These are phyloP conservation scores for Ctenicera cuprea DNA, from an alignment of 2,888 invertebrate genomes.

Conservation along the genomic window DNA sequence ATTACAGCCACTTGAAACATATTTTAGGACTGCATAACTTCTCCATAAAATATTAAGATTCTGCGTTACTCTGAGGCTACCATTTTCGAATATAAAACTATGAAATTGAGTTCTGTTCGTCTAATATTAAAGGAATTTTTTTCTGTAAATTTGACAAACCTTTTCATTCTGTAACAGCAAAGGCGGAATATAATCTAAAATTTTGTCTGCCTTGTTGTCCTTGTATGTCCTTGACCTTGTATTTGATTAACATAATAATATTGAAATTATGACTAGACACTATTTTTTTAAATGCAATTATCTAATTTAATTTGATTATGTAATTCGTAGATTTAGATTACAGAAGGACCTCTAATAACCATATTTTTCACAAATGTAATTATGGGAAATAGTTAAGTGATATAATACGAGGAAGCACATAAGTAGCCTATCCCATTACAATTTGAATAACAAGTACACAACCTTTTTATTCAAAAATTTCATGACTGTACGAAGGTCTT, in stretches of 20 bases:
- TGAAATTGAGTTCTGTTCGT: too few species aligned
- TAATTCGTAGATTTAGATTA: constrained; percentile 1
- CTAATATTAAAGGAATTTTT: too few species aligned
- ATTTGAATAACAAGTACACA: constrained; percentile 12
- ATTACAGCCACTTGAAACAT: too few species aligned
- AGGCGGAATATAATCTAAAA: too few species aligned
- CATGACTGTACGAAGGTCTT: constrained; percentile 15
- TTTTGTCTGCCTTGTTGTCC: not conserved
- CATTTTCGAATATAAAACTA: too few species aligned
- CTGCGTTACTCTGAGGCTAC: too few species aligned
- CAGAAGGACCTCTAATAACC: not conserved
- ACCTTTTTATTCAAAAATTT: constrained; percentile 7
- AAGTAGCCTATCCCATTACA: constrained; percentile 10
- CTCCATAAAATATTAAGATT: too few species aligned
- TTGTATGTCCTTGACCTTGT: not conserved
- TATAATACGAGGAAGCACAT: constrained; percentile 5
- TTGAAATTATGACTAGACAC: not conserved
- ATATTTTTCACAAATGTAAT: constrained; percentile 10
- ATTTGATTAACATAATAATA: not conserved
- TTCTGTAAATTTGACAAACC: too few species aligned
- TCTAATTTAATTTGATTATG: constrained; percentile 1
- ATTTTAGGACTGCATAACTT: too few species aligned
- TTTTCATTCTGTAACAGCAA: too few species aligned
- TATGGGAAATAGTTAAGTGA: constrained; percentile 17
- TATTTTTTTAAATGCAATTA: not conserved